Base-by-base conservation (phyloP, 2,888 invertebrate species). In the Cartodere bifasciata region DNA sequence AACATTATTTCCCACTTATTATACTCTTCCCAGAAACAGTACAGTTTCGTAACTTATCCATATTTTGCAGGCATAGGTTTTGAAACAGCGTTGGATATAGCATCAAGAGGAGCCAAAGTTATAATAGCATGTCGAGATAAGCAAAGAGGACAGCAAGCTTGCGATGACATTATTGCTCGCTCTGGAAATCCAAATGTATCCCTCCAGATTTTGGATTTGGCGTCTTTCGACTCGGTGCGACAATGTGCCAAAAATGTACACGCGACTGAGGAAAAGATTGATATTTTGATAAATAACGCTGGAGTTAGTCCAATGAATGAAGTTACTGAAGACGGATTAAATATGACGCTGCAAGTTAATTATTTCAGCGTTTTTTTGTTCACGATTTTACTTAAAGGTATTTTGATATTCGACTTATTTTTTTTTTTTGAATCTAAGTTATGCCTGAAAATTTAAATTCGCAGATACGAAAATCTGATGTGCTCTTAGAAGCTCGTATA, bases 351-450 rank as follows among this genome's bases (percentile, higher is more conserved):
- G 64, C 77, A 77, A 42, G 66, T 75, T 14, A 82, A 83, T 45
- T 70, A 81, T 47, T 73, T 78, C 46, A 79, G 78, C 6, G 76
- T 74, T 3, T 83, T 82, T 49, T 54, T 83, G 14, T 56, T 84
- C 32, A 81, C 80, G 0, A 60, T 75, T 37, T 63, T 83, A 1
- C 53, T 84, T 1, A 49, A 68, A 5, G 71, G 72, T 42, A 41
- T n/a, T n/a, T n/a, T n/a, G n/a, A n/a, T n/a, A n/a, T n/a, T n/a
- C n/a, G n/a, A n/a, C n/a, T n/a, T n/a, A n/a, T n/a, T n/a, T n/a
- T n/a, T n/a, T n/a, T n/a, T n/a, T n/a, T n/a, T n/a, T n/a, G n/a
- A n/a, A n/a, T n/a, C n/a, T n/a, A n/a, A n/a, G n/a, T n/a, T n/a
- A n/a, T n/a, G n/a, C n/a, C n/a, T n/a, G n/a, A n/a, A n/a, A n/a